Evolutionary conservation across 2,797 vertebrate species (phyloP), one percentile per base, ranked within the genome.

Genomic region (Harpagifer antarcticus): DNA sequence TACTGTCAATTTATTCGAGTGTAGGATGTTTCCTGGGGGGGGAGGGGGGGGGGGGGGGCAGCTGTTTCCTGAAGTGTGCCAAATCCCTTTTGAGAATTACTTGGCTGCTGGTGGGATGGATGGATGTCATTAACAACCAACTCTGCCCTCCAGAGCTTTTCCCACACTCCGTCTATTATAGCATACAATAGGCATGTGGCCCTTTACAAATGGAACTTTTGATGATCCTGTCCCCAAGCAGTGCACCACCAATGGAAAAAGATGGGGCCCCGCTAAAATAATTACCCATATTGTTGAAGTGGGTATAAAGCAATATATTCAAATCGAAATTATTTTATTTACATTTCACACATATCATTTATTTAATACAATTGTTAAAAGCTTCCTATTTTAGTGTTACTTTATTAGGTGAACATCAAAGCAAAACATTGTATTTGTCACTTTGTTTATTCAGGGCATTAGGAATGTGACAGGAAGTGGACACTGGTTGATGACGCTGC

Each of bases 71-170:
- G 47, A 76, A 74, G 75, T 64, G 72, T 87, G 80, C 69, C 80
- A 79, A 69, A 74, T 79, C 77, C 74, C 85, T 85, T 19, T 73
- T 17, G 77, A 59, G 42, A 55, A 68, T 64, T 15, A 11, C 14
- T n/a, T 47, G 10, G 6, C 33, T 43, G 74, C 45, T 57, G 56
- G 64, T 66, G 40, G 27, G 49, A 33, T 40, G 33, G 33, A 8
- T 49, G 31, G 20, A 54, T 62, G 40, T 67, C 16, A 37, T 42
- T 62, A 12, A 50, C 43, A 12, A 13, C 56, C 76, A 71, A 91
- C 89, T 0, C 91, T 92, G 91, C 91, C 93, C 78, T 94, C 92
- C 64, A 92, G 86, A 58, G 93, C 89, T 75, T 27, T 92, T 94
- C 0, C 92, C 93, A 90, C 93, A 93, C 82, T 94, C 87, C 71